Conservation (phyloP, 2,797 vertebrate genomes). For the Sylvia borin region DNA sequence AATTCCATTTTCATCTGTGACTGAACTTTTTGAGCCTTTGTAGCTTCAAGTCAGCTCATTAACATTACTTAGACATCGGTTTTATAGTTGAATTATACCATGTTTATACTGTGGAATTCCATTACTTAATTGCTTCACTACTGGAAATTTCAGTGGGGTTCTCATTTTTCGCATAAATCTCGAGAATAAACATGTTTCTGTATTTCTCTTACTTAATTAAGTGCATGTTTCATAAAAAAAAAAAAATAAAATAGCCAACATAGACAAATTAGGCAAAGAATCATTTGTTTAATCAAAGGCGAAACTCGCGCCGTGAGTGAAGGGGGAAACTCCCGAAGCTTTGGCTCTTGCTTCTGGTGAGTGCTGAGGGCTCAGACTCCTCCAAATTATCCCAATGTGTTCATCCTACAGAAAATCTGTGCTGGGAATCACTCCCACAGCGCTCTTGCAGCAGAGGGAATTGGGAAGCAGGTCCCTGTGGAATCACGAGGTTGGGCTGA, state of each 20-base stretch:
- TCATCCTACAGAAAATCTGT: neutral
- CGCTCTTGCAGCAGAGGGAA: rapidly evolving
- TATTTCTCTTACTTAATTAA: constrained; percentile 64
- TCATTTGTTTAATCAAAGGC: constrained; percentile 23
- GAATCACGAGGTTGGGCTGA: rapidly evolving
- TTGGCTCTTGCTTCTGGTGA: neutral
- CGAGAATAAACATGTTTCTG: constrained; percentile 52
- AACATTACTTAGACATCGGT: constrained; percentile 65
- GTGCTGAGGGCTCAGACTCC: neutral
- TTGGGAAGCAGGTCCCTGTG: neutral
- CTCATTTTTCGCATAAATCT: constrained; percentile 65
- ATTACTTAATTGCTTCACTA: constrained; percentile 70
- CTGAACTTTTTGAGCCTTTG: constrained; percentile 42
- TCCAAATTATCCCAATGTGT: neutral
- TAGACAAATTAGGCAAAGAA: constrained; percentile 27
- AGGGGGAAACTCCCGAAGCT: neutral
- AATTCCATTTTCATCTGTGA: constrained; percentile 27
- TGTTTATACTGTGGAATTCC: constrained; percentile 64
- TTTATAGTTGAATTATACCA: constrained; percentile 51
- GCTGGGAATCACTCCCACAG: neutral
- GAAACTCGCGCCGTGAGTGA: neutral
- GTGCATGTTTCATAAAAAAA: constrained; percentile 47
- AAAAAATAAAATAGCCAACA: constrained; percentile 31
- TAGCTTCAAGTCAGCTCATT: constrained; percentile 66
- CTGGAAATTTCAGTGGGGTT: constrained; percentile 71